Percentiles rank a stretch among this genome's conserved stretches.
Conservation (phyloP, 92 coral and sea anemone species). For the Scolanthus callimorphus region DNA sequence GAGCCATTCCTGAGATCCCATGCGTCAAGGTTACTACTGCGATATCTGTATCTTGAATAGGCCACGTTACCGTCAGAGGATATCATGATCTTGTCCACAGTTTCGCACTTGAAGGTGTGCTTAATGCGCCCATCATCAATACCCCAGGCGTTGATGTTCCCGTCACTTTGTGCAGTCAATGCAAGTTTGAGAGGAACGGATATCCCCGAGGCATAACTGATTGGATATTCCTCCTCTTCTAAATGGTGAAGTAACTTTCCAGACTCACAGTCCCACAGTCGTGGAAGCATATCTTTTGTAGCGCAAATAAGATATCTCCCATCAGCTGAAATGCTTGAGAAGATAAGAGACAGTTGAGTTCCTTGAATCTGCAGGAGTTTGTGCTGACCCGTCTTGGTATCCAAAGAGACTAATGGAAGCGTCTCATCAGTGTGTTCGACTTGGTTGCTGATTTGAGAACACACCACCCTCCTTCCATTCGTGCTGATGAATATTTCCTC, state of each 20-base stretch:
- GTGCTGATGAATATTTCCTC: slow-evolving; percentile 87
- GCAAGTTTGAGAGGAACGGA: slow-evolving; percentile 44
- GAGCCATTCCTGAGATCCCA: slow-evolving; percentile 57
- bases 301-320: slow-evolving; percentile 64
- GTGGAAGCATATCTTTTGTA: slow-evolving; percentile 36
- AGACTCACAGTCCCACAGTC: slow-evolving; percentile 51
- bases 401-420: slow-evolving; percentile 45
- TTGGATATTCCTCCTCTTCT: slow-evolving; percentile 43
- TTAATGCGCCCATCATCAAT: slow-evolving; percentile 59
- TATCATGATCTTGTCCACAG: slow-evolving; percentile 44
- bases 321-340: slow-evolving; percentile 49
- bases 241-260: slow-evolving; percentile 30
- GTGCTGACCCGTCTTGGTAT: slow-evolving; percentile 48
- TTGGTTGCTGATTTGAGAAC: slow-evolving; percentile 50
- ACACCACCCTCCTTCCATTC: slow-evolving; percentile 55
- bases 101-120: slow-evolving; percentile 49
- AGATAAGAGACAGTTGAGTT: slow-evolving; percentile 41
- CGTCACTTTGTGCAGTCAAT: slow-evolving; percentile 59
- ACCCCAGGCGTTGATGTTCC: slow-evolving; percentile 65
- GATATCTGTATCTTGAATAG: slow-evolving; percentile 58
- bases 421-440: slow-evolving; percentile 53
- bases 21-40: slow-evolving; percentile 45
- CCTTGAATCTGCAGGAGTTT: slow-evolving; percentile 29
- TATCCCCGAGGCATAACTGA: slow-evolving; percentile 46
- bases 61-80: slow-evolving; percentile 55